Evolutionary conservation across 2,797 vertebrate genomes (phyloP).

Genomic region (Gymnothorax javanicus): DNA sequence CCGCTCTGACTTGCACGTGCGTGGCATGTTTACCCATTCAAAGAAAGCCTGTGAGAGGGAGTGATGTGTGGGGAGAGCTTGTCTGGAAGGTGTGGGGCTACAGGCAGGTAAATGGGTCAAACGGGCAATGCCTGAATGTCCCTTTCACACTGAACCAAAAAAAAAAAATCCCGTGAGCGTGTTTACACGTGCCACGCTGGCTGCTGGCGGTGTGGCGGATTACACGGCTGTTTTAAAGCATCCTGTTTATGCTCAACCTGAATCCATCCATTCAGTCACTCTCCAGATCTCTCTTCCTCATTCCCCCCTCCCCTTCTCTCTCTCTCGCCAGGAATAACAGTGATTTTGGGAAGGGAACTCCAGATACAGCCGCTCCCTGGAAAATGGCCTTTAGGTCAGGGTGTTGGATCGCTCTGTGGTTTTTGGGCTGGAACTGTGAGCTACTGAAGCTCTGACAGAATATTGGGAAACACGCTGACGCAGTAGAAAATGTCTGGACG

Average conservation of each 20-base stretch:
- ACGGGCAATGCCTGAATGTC: conserved; percentile 21
- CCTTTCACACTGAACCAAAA: conserved; percentile 24
- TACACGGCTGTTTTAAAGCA: conserved; percentile 5
- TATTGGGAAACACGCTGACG: background rate
- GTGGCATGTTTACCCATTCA: too few species aligned
- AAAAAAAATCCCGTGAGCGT: conserved; percentile 36
- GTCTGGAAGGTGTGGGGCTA: conserved; percentile 16
- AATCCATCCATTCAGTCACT: conserved; percentile 30
- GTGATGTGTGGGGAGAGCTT: background rate
- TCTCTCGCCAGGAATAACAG: conserved; percentile 17
- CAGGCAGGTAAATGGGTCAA: conserved; percentile 57
- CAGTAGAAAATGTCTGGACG: background rate
- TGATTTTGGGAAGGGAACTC: background rate
- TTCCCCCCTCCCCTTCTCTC: too few species aligned
- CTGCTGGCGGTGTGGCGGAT: conserved; percentile 11
- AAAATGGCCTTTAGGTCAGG: conserved; percentile 20
- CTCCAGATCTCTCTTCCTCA: too few species aligned
- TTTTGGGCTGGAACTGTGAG: background rate
- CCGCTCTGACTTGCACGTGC: too few species aligned
- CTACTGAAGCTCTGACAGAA: background rate
- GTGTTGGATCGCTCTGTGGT: background rate
- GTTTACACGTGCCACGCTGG: conserved; percentile 40
- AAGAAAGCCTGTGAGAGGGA: background rate
- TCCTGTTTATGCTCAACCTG: conserved; percentile 17
- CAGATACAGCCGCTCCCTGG: conserved; percentile 41